Base-by-base conservation (phyloP, 2,797 vertebrate genomes). In the Sebastes melanostomus region DNA sequence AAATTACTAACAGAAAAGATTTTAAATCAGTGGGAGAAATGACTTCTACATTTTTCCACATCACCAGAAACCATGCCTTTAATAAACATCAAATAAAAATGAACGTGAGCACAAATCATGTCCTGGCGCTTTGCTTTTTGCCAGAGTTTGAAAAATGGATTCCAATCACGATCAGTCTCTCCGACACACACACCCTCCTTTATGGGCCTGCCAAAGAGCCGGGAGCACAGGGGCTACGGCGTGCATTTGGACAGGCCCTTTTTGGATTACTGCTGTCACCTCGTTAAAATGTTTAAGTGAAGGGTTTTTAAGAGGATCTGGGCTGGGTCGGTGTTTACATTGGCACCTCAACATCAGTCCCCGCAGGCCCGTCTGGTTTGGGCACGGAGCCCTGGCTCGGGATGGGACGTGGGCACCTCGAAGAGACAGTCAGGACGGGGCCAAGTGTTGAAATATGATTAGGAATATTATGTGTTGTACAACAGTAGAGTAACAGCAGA, bases 281-380 rank as follows among this genome's bases (percentile, higher is more conserved):
- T 93, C 81, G 50, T 94, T 91, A 92, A 94, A 92, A 92, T 88
- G 75, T 92, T 93, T 86, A 83, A 92, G 87, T 90, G 84, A 92
- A 87, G 90, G 88, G 82, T 86, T 93, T 85, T 91, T 87, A 85
- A 90, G 87, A 88, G 80, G 86, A 85, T 85, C 85, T 89, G 90
- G 89, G 89, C 86, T 66, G 81, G 88, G 86, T 71, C 77, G 2
- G 73, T 86, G 89, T 92, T 94, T 93, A 90, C 78, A 66, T 88
- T 94, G 94, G 92, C 92, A 91, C 78, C 75, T 85, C 29, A 7
- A 32, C 78, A 75, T 50, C 52, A 13, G 78, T 83, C 76, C 75
- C 85, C 27, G 52, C 72, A 81, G 82, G 78, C 81, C 66, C 76
- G 78, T 78, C 89, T 86, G 87, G 83, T 81, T 80, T 72, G 81